Base-by-base conservation (phyloP, 1,140 invertebrate genomes). In the Sipha flava region DNA sequence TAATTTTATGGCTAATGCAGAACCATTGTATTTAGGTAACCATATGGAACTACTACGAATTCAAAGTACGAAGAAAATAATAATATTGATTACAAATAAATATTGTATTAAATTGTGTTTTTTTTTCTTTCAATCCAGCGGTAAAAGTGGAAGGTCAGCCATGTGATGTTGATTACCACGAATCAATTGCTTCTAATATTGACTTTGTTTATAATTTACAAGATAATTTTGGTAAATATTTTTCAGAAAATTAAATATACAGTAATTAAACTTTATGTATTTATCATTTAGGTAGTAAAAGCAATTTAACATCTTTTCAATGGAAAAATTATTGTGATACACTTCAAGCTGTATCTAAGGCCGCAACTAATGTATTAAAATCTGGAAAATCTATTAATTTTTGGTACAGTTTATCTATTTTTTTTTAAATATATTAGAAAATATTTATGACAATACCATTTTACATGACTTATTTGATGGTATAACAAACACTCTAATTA, bases 21-120 rank as follows among this genome's bases (percentile, higher is more conserved):
- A 87, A 85, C 86, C 86, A 85, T 85, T 89, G 52, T 86, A 85
- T 82, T 88, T 92, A 80, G 91, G 91, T 83, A 90, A 91, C 85
- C 87, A 89, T 77, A 85, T 92, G 81, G 85, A 88, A 82, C 84
- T 92, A 12, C 85, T 89, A 43, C 87, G 89, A 83, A 87, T 92
- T 83, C 88, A 91, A 87, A 90, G 91, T 92, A 88, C 87, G 80
- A 73, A n/a, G 47, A 23, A 62, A 37, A 59, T 26, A 47, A 47
- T 68, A 68, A 47, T 16, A 68, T 16, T 26, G 1, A 21, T 31
- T 14, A 0, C 0, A 14, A 75, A 34, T 14, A 26, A 37, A 14
- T 23, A 3, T 34, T 23, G 14, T 18, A 18, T n/a, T n/a, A 52
- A 21, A 31, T 21, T 5, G 4, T 12, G 3, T 54, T 16, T 7